phyloP scores from a whole-genome alignment of 2,113 vertebrate species.

The Notothenia rossii region DNA sequence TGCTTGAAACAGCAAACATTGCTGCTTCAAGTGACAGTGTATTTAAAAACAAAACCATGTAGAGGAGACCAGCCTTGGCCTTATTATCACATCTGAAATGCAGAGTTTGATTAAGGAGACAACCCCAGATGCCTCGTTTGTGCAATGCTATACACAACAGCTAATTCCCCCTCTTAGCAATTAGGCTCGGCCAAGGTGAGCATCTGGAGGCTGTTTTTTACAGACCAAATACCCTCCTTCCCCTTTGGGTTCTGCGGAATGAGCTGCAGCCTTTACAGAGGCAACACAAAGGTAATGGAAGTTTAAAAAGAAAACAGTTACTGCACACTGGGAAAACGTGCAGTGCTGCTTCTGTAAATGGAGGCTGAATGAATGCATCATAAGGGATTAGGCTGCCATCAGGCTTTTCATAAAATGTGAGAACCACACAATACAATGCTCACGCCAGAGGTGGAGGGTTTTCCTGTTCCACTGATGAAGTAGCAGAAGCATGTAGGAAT shows the following conservation, averaged over 20 bases:
- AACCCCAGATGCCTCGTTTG: conserved; percentile 1
- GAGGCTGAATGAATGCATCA: not conserved
- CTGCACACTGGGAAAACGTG: not conserved
- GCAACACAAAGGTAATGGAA: conserved; percentile 2
- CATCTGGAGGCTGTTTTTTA: conserved; percentile 17
- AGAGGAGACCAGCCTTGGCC: not conserved
- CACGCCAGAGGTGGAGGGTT: not conserved
- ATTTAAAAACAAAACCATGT: not conserved
- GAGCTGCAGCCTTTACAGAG: conserved; percentile 13
- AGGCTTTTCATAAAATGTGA: not conserved
- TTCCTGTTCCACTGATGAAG: conserved; percentile 11
- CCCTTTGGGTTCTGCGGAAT: conserved; percentile 16
- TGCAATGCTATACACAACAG: not conserved
- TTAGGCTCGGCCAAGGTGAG: conserved; percentile 5
- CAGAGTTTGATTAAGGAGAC: conserved; percentile 12
- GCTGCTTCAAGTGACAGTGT: not conserved
- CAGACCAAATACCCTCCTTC: not conserved
- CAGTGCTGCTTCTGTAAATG: not conserved
- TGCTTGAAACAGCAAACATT: conserved; percentile 10
- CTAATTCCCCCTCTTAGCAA: not conserved
- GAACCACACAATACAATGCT: not conserved
- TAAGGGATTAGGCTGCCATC: not conserved
- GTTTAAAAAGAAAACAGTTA: not conserved
- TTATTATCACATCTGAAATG: not conserved
- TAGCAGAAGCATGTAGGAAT: conserved; percentile 6